Conservation (phyloP, 1,140 invertebrate species). For the Drosophila grimshawi region DNA sequence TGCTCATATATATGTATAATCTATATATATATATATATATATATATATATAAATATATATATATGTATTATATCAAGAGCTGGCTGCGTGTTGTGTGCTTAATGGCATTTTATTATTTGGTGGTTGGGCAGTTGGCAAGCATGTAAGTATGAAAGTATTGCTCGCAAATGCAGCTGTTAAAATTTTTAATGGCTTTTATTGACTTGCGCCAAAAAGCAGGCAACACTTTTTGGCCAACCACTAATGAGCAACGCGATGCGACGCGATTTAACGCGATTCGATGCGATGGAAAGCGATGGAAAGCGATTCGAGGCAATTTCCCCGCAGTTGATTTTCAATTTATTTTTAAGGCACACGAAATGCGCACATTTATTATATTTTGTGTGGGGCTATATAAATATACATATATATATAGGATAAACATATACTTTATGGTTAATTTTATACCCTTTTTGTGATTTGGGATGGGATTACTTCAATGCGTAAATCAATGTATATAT, state of each 20-base stretch:
- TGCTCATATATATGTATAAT: no score
- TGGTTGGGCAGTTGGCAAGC: background rate
- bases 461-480: no score
- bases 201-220: slow-evolving; percentile 42
- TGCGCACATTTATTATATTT: slow-evolving; percentile 40
- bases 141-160: background rate
- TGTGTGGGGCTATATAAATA: slow-evolving; percentile 12
- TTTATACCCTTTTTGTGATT: slow-evolving; percentile 3
- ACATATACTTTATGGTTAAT: slow-evolving; percentile 14
- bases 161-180: slow-evolving; percentile 31
- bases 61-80: background rate
- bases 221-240: slow-evolving; percentile 41
- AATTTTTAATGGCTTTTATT: slow-evolving; percentile 45
- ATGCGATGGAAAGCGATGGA: background rate
- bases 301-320: slow-evolving; percentile 1
- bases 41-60: background rate
- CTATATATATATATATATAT: background rate
- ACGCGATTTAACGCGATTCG: background rate
- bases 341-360: slow-evolving; percentile 58
- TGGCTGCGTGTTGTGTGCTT: background rate
- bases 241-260: slow-evolving; percentile 57
- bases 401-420: slow-evolving; percentile 23
- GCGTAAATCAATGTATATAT: no score
- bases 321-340: slow-evolving; percentile 70
- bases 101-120: slow-evolving; percentile 19